Evolutionary conservation across 2,113 vertebrate genomes (phyloP), one percentile per base, ranked within the genome.

Genomic region (Ramphastos sulfuratus): DNA sequence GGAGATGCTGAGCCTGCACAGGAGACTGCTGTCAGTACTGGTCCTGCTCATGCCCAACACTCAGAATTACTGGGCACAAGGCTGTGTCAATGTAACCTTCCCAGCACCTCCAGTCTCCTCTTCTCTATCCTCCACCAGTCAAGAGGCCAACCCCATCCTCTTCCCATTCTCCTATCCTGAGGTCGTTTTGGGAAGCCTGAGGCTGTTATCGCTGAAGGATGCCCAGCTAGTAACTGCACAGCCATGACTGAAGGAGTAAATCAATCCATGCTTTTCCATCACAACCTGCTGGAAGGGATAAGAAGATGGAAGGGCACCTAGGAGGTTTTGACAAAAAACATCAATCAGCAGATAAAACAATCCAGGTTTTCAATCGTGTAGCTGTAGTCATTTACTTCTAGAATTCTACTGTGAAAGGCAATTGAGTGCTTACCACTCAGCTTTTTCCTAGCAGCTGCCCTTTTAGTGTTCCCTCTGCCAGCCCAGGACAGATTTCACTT

Each of bases 41-140:
- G 31, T 23, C 54, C 61, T 56, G 50, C 55, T 69, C 4, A 0
- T 50, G 55, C 6, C 27, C 27, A 30, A 6, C 0, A 0, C 31
- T 65, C 56, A 73, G 50, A 63, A 21, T 60, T n/a, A 39, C 31
- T 13, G 70, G 23, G 59, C 23, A 64, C 16, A 15, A 55, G 64
- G 10, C 30, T 59, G 7, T 65, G 59, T 64, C 37, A 72, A 2
- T 8, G 27, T 39, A 60, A 60, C 64, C 27, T 27, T 77, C 37
- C 20, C 15, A 6, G 64, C 50, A 60, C 4, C 60, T 73, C 33
- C 48, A 54, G 25, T 9, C 12, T 58, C 37, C 28, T 59, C 42
- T 77, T 42, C 39, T 42, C 42, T 42, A n/a, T 24, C 44, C 58
- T 76, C 19, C 69, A 55, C 24, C 20, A 31, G 54, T 28, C 79